Evolutionary conservation across 1,140 invertebrate species (phyloP).

Genomic region (Chionoecetes opilio): DNA sequence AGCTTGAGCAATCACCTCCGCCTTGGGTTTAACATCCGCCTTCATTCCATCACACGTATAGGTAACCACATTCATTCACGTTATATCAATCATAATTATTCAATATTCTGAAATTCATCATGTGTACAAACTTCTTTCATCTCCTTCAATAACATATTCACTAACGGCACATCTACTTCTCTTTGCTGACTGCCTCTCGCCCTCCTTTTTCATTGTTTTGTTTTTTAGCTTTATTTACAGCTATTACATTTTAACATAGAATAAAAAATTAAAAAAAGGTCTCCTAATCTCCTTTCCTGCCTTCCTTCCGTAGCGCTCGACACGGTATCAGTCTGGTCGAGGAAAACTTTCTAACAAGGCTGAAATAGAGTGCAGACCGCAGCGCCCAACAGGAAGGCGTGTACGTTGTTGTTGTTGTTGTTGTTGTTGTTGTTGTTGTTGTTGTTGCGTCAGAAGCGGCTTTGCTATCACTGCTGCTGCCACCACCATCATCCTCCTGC

Average conservation of each 20-base stretch:
- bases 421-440: no score
- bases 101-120: neutral
- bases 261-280: no score
- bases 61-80: neutral
- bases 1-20: neutral
- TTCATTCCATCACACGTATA: neutral
- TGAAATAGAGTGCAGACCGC: conserved; percentile 17
- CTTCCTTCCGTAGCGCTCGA: neutral
- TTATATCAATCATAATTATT: neutral
- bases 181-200: neutral
- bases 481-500: neutral
- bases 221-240: no score
- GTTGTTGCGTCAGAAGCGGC: neutral
- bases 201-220: neutral
- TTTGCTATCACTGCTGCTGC: neutral
- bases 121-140: neutral
- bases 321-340: neutral
- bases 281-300: neutral
- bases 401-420: no score
- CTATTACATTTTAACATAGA: no score
- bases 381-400: neutral
- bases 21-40: neutral
- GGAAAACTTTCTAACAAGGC: neutral
- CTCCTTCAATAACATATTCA: neutral
- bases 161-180: neutral